Evolutionary conservation across 2,888 invertebrate species (phyloP).

Genomic region (Melolontha melolontha): DNA sequence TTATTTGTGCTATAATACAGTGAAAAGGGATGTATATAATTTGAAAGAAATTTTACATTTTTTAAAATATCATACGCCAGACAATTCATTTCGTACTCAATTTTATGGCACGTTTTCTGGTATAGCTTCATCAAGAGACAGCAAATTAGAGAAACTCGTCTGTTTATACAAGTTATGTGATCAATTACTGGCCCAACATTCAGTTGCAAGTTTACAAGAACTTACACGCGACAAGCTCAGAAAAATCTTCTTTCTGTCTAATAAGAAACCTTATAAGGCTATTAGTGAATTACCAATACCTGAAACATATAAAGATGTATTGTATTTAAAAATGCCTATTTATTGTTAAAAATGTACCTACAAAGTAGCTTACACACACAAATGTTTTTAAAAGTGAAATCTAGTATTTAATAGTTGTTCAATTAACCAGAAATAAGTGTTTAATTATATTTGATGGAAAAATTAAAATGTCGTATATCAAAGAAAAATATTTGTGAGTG

Average conservation of each 20-base stretch:
- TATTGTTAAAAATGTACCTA: too few relatives aligned
- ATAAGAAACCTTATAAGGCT: conserved; percentile 15
- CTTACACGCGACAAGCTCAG: conserved; percentile 10
- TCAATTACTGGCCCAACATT: conserved; percentile 2
- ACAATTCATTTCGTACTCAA: conserved; percentile 9
- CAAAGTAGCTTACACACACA: not conserved
- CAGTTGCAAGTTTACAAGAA: conserved; percentile 22
- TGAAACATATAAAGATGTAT: conserved; percentile 23
- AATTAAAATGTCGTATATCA: too few relatives aligned
- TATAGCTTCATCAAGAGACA: conserved; percentile 1
- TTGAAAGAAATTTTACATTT: conserved; percentile 22
- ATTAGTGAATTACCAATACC: conserved; percentile 9
- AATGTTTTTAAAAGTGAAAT: not conserved
- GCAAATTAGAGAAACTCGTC: not conserved
- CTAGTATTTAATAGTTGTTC: too few relatives aligned
- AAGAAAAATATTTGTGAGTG: too few relatives aligned
- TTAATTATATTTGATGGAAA: too few relatives aligned
- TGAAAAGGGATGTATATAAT: conserved; percentile 2
- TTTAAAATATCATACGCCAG: conserved; percentile 12
- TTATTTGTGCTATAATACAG: conserved; percentile 4
- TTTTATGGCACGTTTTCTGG: conserved; percentile 10
- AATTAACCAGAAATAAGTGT: too few relatives aligned
- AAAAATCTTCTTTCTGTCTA: not conserved
- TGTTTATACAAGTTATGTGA: conserved; percentile 15
- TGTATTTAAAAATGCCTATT: conserved; percentile 22